These are phyloP conservation scores for Rhamphomyia laevipes DNA, from an alignment of 2,888 invertebrate genomes.

Conservation along the genomic window DNA sequence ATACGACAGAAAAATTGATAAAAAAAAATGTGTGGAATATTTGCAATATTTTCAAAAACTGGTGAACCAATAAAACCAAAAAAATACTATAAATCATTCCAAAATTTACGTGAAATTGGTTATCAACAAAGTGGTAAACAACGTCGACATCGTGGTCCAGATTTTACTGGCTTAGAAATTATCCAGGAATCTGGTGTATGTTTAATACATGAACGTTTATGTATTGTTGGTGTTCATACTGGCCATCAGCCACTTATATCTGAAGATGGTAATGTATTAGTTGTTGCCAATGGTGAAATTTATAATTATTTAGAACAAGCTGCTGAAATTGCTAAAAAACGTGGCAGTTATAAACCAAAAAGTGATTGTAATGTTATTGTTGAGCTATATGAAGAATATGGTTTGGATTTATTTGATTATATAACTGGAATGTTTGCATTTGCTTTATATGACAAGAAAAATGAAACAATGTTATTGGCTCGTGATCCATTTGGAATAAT, in stretches of 20 bases:
- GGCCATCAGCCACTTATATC: slow-evolving; percentile 34
- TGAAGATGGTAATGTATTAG: slow-evolving; percentile 24
- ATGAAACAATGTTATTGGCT: slow-evolving; percentile 28
- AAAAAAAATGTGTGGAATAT: slow-evolving; percentile 33
- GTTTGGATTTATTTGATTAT: slow-evolving; percentile 25
- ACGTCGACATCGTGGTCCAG: slow-evolving; percentile 33
- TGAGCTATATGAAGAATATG: slow-evolving; percentile 30
- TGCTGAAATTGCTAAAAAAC: slow-evolving; percentile 27
- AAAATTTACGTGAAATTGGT: slow-evolving; percentile 29
- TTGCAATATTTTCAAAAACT: slow-evolving; percentile 32
- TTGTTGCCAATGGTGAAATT: slow-evolving; percentile 36
- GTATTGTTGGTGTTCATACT: slow-evolving; percentile 29
- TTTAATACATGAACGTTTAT: slow-evolving; percentile 32
- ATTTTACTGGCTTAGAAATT: slow-evolving; percentile 29
- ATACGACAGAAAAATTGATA: background rate
- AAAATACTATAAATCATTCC: slow-evolving; percentile 20
- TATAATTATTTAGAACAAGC: slow-evolving; percentile 34
- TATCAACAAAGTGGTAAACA: slow-evolving; percentile 32
- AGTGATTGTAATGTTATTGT: slow-evolving; percentile 37
- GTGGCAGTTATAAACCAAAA: slow-evolving; percentile 28
- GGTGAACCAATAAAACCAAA: slow-evolving; percentile 23
- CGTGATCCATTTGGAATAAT: slow-evolving; percentile 37
- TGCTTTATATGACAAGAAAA: slow-evolving; percentile 29
- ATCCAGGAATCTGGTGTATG: slow-evolving; percentile 28
- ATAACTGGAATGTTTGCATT: slow-evolving; percentile 36